These are phyloP conservation scores for Unio delphinus DNA, from an alignment of 2,888 invertebrate genomes.

Conservation along the genomic window DNA sequence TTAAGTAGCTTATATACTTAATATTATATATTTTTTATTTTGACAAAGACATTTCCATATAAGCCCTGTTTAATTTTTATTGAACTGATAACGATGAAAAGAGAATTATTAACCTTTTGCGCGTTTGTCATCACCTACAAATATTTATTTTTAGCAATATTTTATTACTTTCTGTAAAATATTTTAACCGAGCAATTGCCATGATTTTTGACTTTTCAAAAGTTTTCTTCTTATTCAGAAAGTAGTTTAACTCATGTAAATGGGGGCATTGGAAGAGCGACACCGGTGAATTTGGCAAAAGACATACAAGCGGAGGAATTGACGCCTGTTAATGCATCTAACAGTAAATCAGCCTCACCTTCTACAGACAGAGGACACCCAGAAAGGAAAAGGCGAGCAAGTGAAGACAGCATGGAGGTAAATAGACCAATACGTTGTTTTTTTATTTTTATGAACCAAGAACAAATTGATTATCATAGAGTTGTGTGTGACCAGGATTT, in stretches of 20 bases:
- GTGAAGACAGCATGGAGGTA: slow-evolving; percentile 66
- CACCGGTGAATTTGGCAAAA: slow-evolving; percentile 33
- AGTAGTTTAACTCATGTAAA: slow-evolving; percentile 22
- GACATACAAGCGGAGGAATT: slow-evolving; percentile 34
- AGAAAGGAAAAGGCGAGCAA: slow-evolving; percentile 63
- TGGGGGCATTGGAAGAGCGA: slow-evolving; percentile 19
- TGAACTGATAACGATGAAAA: no score
- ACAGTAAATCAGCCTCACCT: slow-evolving; percentile 21
- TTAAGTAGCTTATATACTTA: no score
- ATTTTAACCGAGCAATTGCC: no score
- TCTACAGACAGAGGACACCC: slow-evolving; percentile 50
- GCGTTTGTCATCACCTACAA: no score
- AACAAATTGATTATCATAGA: not conserved
- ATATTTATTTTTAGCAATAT: no score
- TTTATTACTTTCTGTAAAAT: no score
- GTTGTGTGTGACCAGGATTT: no score
- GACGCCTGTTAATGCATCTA: slow-evolving; percentile 25
- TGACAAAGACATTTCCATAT: no score
- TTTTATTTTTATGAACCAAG: not conserved
- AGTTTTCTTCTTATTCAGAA: slow-evolving; percentile 25
- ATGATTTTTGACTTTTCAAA: not conserved
- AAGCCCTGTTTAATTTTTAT: no score
- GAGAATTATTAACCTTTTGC: no score
- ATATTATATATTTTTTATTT: no score
- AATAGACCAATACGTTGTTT: slow-evolving; percentile 10